Percentiles rank a stretch among this genome's conserved stretches.
phyloP scores from a whole-genome alignment of 2,113 vertebrate genomes.

The Edolisoma coerulescens region DNA sequence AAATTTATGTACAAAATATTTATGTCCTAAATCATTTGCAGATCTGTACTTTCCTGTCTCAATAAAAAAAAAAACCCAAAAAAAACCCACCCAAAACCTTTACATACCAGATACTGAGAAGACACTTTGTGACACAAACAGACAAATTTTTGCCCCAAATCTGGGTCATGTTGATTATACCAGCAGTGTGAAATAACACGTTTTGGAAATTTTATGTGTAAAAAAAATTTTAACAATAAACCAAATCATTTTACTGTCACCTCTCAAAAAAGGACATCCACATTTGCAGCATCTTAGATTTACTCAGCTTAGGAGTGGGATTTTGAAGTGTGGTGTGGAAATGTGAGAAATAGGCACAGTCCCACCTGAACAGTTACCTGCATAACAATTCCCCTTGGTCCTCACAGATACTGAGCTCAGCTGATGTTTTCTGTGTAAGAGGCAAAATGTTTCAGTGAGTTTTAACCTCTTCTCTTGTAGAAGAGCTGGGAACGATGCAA shows the following conservation, averaged over 20 bases:
- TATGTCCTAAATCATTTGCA: background rate
- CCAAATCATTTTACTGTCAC: background rate
- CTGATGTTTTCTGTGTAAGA: background rate
- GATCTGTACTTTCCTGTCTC: background rate
- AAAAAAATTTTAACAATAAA: background rate
- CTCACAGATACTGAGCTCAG: background rate
- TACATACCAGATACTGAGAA: background rate
- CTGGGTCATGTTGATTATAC: background rate
- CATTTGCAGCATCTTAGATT: background rate
- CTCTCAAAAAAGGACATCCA: background rate
- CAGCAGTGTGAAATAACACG: background rate
- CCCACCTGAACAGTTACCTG: too few species aligned
- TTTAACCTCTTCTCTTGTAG: background rate
- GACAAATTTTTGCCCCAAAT: background rate
- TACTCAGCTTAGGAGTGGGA: background rate
- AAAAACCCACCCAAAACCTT: background rate
- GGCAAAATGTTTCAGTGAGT: background rate
- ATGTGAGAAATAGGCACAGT: background rate
- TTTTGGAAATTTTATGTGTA: background rate
- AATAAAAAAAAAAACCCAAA: background rate
- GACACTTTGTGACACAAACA: background rate
- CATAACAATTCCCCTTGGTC: background rate
- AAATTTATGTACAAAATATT: background rate
- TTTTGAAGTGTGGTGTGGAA: background rate
- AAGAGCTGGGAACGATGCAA: background rate